A percentile compares a stretch with the other conserved stretches of the same genome.
Evolutionary conservation across 92 coral and sea anemone species (phyloP).

Genomic region (Epizoanthus scotinus): DNA sequence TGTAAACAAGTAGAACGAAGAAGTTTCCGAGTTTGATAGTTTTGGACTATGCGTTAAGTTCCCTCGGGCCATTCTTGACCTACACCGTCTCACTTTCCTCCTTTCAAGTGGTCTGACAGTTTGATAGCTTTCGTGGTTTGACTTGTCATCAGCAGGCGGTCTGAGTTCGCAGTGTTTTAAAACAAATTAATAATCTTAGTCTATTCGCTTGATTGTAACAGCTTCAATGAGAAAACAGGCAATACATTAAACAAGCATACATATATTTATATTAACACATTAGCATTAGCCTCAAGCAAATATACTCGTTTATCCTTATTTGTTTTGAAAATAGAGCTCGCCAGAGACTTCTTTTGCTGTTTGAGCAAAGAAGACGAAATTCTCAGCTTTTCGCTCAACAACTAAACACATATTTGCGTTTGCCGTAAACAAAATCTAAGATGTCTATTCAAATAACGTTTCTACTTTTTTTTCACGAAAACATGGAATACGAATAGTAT

Average conservation of each 20-base stretch:
- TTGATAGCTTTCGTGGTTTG: constrained; percentile 43
- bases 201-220: constrained; percentile 38
- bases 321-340: constrained; percentile 36
- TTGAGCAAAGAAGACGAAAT: not conserved
- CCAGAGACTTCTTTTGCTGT: constrained; percentile 1
- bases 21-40: constrained; percentile 3
- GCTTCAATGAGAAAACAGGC: constrained; percentile 18
- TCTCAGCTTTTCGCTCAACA: constrained; percentile 25
- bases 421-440: constrained; percentile 27
- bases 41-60: not conserved
- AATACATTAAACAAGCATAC: constrained; percentile 30
- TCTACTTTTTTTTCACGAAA: not conserved
- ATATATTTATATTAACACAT: constrained; percentile 13
- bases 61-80: constrained; percentile 42
- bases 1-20: constrained; percentile 15
- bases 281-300: constrained; percentile 32
- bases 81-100: constrained; percentile 30
- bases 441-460: not conserved
- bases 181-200: constrained; percentile 39
- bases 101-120: constrained; percentile 41
- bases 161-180: constrained; percentile 39
- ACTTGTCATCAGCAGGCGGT: constrained; percentile 46
- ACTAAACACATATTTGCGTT: constrained; percentile 35
- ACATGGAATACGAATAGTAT: not conserved
- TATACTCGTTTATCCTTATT: constrained; percentile 14